Percentiles rank a stretch among this genome's conserved stretches.
phyloP scores from a whole-genome alignment of 1,140 invertebrate genomes.

The Scaptomyza hsui region DNA sequence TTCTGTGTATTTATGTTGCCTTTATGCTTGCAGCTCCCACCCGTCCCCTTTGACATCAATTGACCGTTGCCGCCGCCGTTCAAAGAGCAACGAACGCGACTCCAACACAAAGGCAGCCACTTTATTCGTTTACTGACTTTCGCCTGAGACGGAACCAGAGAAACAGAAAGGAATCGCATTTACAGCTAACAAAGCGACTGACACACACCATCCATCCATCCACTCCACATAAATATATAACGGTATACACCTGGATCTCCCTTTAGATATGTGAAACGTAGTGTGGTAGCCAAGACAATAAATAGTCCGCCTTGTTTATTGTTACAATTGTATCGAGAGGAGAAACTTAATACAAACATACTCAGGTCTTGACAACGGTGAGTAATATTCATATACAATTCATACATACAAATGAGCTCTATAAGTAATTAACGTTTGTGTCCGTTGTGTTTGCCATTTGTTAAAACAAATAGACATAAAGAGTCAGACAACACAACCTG shows the following conservation, averaged over 20 bases:
- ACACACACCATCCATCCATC: conserved; percentile 10
- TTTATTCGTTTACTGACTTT: conserved; percentile 63
- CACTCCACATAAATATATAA: not conserved
- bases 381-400: conserved; percentile 22
- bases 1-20: conserved; percentile 46
- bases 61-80: conserved; percentile 50
- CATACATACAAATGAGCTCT: not conserved
- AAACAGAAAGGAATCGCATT: conserved; percentile 27
- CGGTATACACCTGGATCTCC: not conserved
- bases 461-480: conserved; percentile 26
- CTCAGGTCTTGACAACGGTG: conserved; percentile 15
- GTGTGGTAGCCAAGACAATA: conserved; percentile 49
- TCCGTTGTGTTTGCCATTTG: conserved; percentile 11
- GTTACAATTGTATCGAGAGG: conserved; percentile 11
- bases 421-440: conserved; percentile 48
- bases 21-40: conserved; percentile 66
- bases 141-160: conserved; percentile 41
- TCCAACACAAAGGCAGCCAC: conserved; percentile 58
- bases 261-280: conserved; percentile 6
- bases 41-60: conserved; percentile 27
- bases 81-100: conserved; percentile 62
- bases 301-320: conserved; percentile 48
- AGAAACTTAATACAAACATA: conserved; percentile 6
- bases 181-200: conserved; percentile 31
- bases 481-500: not conserved